phyloP scores from a whole-genome alignment of 2,888 invertebrate species.

The Netelia melanura region DNA sequence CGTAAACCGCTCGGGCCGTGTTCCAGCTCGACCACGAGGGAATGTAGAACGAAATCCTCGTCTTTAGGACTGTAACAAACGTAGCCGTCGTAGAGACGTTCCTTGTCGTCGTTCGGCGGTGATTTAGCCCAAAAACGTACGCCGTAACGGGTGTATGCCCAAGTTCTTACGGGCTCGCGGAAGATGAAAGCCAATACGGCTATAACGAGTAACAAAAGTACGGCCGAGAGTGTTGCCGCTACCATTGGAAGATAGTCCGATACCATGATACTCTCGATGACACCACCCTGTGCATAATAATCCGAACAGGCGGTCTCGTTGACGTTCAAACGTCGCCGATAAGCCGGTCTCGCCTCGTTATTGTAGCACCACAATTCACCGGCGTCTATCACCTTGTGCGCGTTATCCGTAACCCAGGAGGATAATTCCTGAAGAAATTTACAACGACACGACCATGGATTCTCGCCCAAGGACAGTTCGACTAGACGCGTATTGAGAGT shows the following conservation, averaged over 20 bases:
- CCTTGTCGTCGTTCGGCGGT: constrained; percentile 91
- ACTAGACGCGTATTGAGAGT: constrained; percentile 88
- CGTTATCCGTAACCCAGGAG: constrained; percentile 93
- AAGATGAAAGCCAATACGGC: constrained; percentile 93
- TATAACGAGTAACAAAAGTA: constrained; percentile 91
- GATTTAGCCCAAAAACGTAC: constrained; percentile 92
- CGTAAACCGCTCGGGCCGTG: constrained; percentile 92
- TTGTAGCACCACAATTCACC: constrained; percentile 93
- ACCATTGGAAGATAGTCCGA: constrained; percentile 94
- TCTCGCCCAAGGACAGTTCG: constrained; percentile 92
- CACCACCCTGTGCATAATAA: constrained; percentile 93
- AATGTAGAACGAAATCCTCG: constrained; percentile 94
- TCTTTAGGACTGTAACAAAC: constrained; percentile 97
- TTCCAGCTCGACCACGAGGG: constrained; percentile 93
- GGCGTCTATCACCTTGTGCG: constrained; percentile 92
- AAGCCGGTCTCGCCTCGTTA: constrained; percentile 90
- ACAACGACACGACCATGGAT: constrained; percentile 96
- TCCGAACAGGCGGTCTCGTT: constrained; percentile 95
- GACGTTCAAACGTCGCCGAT: constrained; percentile 92
- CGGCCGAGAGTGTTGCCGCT: constrained; percentile 91
- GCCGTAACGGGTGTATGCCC: constrained; percentile 95
- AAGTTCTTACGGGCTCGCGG: constrained; percentile 93
- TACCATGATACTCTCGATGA: constrained; percentile 93
- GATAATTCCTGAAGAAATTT: constrained; percentile 94
- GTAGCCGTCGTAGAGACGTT: constrained; percentile 96